Evolutionary conservation across 1,140 invertebrate genomes (phyloP), one percentile per base, ranked within the genome.

Genomic region (Telenomus remus): DNA sequence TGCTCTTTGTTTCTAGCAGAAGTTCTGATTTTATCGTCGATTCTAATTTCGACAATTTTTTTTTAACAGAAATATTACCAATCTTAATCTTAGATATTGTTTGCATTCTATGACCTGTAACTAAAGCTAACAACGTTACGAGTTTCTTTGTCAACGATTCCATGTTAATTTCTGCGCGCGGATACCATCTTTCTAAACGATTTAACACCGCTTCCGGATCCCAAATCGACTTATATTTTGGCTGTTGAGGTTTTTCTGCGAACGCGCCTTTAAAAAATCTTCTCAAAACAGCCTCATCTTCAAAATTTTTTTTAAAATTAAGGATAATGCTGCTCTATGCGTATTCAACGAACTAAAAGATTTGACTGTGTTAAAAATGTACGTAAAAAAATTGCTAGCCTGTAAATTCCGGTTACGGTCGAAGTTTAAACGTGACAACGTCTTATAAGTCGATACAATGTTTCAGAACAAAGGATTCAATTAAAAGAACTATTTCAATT

Each of bases 291-390:
- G 44, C 8, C 13, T 63, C 19, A 10, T 51, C 33, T 1, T 51
- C 49, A n/a, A 33, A 13, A 35, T 53, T 43, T 2, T 51, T 51
- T 14, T 51, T 50, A 0, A 50, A n/a, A 63, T 43, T 2, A 63
- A 46, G 1, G 59, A 53, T 43, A 63, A 42, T 1, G 48, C 59
- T 10, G 59, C 47, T 19, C 59, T 5, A 13, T 63, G 42, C 0
- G 49, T 44, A n/a, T 63, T 63, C 33, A 63, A 43, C 2, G 35
- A 9, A 35, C 48, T 53, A 43, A 43, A 63, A 13, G 49, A 63
- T 12, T 43, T 50, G 11, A 51, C 15, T 2, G 14, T 19, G 1
- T 34, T 37, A 33, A 27, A 15, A 13, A 51, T 10, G 11, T 12
- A 8, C 0, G 48, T 43, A 37, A 43, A 53, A 53, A 50, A 63